Evolutionary conservation across 35 echinoderm and acorn worm species (phyloP).

Genomic region (Apostichopus japonicus): DNA sequence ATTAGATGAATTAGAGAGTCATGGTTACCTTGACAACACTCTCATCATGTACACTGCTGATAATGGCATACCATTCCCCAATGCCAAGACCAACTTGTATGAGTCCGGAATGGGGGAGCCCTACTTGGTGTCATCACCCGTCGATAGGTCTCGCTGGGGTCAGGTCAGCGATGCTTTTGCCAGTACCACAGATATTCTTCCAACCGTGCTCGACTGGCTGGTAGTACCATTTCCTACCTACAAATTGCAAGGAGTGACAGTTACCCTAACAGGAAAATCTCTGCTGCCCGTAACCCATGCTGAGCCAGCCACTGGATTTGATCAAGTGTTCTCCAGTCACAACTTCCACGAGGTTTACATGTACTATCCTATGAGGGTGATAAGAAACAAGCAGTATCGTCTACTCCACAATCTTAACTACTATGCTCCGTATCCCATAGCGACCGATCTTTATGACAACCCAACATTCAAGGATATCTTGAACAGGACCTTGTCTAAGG

Average conservation of each 20-base stretch:
- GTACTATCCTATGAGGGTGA: slow-evolving; percentile 93
- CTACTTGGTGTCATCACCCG: slow-evolving; percentile 76
- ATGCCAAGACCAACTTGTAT: slow-evolving; percentile 98
- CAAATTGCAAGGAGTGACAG: slow-evolving; percentile 29
- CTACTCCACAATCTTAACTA: slow-evolving; percentile 97
- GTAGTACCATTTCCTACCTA: slow-evolving; percentile 62
- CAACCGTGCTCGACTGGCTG: slow-evolving; percentile 89
- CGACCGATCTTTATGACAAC: slow-evolving; percentile 78
- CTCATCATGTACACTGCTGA: slow-evolving; percentile 89
- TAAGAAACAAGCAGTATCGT: slow-evolving; percentile 76
- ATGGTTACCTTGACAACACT: slow-evolving; percentile 89
- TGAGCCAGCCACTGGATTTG: slow-evolving; percentile 43
- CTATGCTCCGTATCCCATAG: slow-evolving; percentile 85
- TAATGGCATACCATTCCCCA: slow-evolving; percentile 97
- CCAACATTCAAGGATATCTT: slow-evolving; percentile 88
- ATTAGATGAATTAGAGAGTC: slow-evolving; percentile 69
- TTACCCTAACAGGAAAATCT: slow-evolving; percentile 71
- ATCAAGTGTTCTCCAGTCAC: slow-evolving; percentile 71
- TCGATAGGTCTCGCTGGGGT: slow-evolving; percentile 74
- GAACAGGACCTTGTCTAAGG: slow-evolving; percentile 64
- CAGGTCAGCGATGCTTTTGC: slow-evolving; percentile 78
- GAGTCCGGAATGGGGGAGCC: slow-evolving; percentile 99
- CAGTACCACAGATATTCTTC: slow-evolving; percentile 86
- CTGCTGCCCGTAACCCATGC: slow-evolving; percentile 62
- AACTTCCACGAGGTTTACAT: slow-evolving; percentile 89